Conservation (phyloP, 2,888 invertebrate genomes). For the Smittia sp. region DNA sequence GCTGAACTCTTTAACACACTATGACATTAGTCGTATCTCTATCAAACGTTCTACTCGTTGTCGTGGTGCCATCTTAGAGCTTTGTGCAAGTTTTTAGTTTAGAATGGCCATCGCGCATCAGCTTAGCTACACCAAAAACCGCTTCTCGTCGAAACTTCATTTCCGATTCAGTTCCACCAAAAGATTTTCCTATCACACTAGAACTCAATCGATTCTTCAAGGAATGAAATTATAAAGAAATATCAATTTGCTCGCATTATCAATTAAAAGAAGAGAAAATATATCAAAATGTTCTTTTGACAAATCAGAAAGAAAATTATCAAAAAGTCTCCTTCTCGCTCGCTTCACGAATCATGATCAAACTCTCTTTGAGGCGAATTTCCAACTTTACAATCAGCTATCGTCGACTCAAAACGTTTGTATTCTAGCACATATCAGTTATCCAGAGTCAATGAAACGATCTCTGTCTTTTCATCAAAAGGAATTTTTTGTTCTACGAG, state of each 20-base stretch:
- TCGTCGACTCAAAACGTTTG: background rate
- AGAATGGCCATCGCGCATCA: too few species aligned
- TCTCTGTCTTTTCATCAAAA: background rate
- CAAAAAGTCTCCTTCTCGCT: slow-evolving; percentile 4
- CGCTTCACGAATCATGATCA: background rate
- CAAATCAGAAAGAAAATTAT: slow-evolving; percentile 8
- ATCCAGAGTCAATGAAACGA: background rate
- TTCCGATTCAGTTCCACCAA: too few species aligned
- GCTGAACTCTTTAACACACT: background rate
- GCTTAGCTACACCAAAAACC: too few species aligned
- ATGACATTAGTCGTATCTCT: background rate
- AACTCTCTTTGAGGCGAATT: background rate
- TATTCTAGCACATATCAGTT: slow-evolving; percentile 22
- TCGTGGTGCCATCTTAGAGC: too few species aligned
- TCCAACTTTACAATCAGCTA: slow-evolving; percentile 7
- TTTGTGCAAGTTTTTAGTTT: too few species aligned
- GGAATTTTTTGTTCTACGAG: background rate
- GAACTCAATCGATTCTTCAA: background rate
- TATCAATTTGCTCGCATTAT: slow-evolving; percentile 32
- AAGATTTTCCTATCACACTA: too few species aligned
- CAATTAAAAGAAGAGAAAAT: background rate
- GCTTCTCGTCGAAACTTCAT: too few species aligned
- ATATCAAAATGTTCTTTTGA: slow-evolving; percentile 21
- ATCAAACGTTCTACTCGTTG: background rate
- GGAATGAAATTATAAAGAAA: background rate